phyloP scores from a whole-genome alignment of 2,113 vertebrate species.

The Saimiri boliviensis region DNA sequence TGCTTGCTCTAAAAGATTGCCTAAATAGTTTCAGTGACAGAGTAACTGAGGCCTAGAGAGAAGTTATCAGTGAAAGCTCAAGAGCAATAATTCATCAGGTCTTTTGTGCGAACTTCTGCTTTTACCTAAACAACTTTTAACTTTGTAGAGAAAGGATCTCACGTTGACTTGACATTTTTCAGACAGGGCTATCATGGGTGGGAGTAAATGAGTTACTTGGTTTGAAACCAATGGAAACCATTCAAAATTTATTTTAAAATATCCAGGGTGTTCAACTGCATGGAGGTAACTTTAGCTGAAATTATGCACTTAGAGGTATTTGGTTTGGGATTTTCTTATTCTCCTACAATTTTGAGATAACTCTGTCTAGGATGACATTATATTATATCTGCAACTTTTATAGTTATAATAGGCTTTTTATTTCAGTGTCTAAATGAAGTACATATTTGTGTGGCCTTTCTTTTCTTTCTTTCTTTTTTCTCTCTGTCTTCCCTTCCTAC shows the following conservation, averaged over 20 bases:
- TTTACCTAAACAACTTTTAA: constrained; percentile 13
- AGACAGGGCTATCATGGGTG: neutral
- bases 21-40: neutral
- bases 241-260: constrained; percentile 18
- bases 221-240: constrained; percentile 24
- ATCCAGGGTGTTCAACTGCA: neutral
- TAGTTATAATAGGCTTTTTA: neutral
- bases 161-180: neutral
- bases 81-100: neutral
- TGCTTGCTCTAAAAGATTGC: neutral
- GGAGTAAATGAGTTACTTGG: neutral
- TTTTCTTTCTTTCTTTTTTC: neutral
- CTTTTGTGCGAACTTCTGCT: neutral
- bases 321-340: neutral
- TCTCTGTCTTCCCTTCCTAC: no score
- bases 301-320: neutral
- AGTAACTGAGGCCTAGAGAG: constrained; percentile 39
- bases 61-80: neutral
- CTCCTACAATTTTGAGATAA: neutral
- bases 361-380: neutral
- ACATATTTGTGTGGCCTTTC: neutral
- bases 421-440: neutral
- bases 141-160: neutral
- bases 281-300: neutral
- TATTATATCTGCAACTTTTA: neutral